Evolutionary conservation across 2,888 invertebrate species (phyloP).

Genomic region (Pterobdella sp.): DNA sequence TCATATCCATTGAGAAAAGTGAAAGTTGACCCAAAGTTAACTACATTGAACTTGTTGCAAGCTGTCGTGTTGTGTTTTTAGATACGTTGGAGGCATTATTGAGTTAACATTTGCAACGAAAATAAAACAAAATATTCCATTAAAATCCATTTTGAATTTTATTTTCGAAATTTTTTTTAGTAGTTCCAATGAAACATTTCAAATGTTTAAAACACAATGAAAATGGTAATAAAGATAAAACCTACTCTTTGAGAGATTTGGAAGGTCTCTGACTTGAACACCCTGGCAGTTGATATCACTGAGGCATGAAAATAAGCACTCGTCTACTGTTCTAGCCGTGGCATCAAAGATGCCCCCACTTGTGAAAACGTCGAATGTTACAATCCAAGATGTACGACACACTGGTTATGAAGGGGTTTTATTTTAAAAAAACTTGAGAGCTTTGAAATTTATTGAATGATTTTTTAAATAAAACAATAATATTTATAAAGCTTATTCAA

Average conservation of each 20-base stretch:
- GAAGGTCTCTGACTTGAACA: constrained; percentile 8
- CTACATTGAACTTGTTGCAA: constrained; percentile 19
- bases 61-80: background rate
- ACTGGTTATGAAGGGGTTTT: background rate
- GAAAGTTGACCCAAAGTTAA: background rate
- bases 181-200: too few relatives aligned
- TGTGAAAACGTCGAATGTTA: constrained; percentile 20
- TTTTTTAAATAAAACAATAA: too few relatives aligned
- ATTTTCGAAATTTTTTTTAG: too few relatives aligned
- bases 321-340: constrained; percentile 14
- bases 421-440: too few relatives aligned
- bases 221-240: too few relatives aligned
- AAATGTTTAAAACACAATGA: too few relatives aligned
- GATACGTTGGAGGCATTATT: background rate
- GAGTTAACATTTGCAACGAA: background rate
- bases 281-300: constrained; percentile 1
- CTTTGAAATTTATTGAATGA: too few relatives aligned
- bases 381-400: constrained; percentile 26
- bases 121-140: too few relatives aligned
- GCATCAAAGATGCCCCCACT: constrained; percentile 13
- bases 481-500: too few relatives aligned
- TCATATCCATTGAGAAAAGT: constrained; percentile 23
- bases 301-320: constrained; percentile 24
- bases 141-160: too few relatives aligned
- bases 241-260: background rate